Conservation (phyloP, 2,113 vertebrate species). For the Aptenodytes patagonicus region DNA sequence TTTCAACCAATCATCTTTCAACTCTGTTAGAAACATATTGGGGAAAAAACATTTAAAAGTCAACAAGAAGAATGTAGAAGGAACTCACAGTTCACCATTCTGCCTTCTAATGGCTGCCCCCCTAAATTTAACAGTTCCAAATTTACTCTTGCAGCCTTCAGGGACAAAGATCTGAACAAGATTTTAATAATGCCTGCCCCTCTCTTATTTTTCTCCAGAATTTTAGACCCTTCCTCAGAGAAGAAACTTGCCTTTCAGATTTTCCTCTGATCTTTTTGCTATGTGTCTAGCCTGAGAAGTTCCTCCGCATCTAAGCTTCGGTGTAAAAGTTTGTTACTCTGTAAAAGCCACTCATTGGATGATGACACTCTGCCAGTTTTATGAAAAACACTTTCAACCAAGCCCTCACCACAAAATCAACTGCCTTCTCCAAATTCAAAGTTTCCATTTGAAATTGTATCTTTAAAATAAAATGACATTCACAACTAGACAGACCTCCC, state of each 20-base stretch:
- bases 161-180: neutral
- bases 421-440: neutral
- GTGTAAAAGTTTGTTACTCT: neutral
- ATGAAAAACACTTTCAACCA: neutral
- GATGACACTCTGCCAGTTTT: neutral
- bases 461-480: neutral
- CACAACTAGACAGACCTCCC: neutral
- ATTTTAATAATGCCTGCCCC: neutral
- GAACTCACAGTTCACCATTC: neutral
- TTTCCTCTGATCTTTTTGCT: neutral
- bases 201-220: neutral
- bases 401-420: neutral
- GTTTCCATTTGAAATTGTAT: neutral
- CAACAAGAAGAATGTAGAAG: neutral
- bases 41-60: neutral
- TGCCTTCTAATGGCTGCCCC: neutral
- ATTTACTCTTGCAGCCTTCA: neutral
- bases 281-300: neutral
- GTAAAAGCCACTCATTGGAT: neutral
- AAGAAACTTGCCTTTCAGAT: neutral
- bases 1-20: neutral
- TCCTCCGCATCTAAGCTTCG: neutral
- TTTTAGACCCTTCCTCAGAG: neutral
- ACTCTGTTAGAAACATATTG: neutral
- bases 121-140: neutral